Conservation (phyloP, 2,113 vertebrate species). For the Pseudorectes ferrugineus region DNA sequence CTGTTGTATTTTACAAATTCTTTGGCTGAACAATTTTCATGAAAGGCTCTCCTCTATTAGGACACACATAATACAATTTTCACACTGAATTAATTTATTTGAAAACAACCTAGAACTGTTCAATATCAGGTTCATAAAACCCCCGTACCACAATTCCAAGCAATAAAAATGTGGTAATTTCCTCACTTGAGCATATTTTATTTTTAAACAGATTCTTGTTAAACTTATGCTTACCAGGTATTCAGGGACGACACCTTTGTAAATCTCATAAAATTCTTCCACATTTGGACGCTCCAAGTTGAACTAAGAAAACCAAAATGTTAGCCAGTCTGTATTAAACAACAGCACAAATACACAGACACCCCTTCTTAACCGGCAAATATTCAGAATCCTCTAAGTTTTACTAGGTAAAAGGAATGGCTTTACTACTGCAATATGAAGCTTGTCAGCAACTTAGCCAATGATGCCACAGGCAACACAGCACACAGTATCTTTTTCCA, state of each 20-base stretch:
- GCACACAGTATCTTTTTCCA: neutral
- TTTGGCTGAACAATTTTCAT: neutral
- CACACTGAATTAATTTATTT: neutral
- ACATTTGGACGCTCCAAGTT: slow-evolving; percentile 86
- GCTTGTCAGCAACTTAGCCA: neutral
- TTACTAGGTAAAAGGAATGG: neutral
- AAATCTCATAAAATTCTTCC: slow-evolving; percentile 94
- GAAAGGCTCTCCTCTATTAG: neutral
- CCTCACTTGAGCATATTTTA: neutral
- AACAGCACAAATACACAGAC: neutral
- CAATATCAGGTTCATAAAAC: neutral
- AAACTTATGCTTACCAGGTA: slow-evolving; percentile 82
- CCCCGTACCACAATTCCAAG: neutral
- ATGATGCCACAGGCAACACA: neutral
- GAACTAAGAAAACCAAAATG: slow-evolving; percentile 74
- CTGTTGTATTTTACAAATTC: neutral
- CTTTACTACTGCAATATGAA: neutral
- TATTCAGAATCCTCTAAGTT: neutral
- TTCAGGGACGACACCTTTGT: slow-evolving; percentile 88
- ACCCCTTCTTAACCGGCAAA: neutral
- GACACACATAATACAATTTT: neutral
- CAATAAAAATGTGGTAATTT: neutral
- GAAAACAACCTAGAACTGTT: neutral
- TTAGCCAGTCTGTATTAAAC: neutral
- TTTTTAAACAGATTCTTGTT: neutral